These are phyloP conservation scores for Morinoia aosen DNA, from an alignment of 2,888 invertebrate genomes.

Conservation along the genomic window DNA sequence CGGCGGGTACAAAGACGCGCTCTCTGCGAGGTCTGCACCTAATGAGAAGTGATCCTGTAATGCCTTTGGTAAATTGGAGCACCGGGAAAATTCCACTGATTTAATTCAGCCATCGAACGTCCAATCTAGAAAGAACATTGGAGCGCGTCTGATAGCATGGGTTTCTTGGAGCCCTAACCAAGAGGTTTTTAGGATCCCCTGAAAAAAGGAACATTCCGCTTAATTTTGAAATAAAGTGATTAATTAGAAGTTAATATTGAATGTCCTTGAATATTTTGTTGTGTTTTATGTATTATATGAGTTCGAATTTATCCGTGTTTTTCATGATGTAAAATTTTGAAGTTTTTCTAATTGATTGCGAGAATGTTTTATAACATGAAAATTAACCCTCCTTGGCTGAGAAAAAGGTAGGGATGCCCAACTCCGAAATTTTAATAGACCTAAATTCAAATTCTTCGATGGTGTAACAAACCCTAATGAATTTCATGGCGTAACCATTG, in stretches of 20 bases:
- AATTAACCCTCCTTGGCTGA: neutral
- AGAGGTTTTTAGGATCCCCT: neutral
- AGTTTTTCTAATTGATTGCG: neutral
- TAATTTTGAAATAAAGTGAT: neutral
- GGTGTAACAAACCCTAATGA: neutral
- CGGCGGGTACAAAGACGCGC: conserved; percentile 1
- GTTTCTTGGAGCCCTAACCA: neutral
- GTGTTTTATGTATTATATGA: neutral
- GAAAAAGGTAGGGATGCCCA: neutral
- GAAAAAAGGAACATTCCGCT: neutral
- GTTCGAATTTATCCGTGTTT: neutral
- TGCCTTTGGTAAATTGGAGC: conserved; percentile 12
- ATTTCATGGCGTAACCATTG: neutral
- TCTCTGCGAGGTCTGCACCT: neutral
- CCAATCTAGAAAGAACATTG: neutral
- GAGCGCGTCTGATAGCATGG: neutral
- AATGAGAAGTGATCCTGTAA: conserved; percentile 17
- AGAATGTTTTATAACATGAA: neutral
- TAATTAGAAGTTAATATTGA: neutral
- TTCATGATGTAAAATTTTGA: neutral
- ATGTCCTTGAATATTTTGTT: neutral
- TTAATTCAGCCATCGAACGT: neutral
- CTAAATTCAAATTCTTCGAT: neutral
- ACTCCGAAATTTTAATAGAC: neutral
- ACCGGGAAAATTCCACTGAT: conserved; percentile 4